Conservation (phyloP, 2,888 invertebrate species). For the Hirudinaria manillensis region DNA sequence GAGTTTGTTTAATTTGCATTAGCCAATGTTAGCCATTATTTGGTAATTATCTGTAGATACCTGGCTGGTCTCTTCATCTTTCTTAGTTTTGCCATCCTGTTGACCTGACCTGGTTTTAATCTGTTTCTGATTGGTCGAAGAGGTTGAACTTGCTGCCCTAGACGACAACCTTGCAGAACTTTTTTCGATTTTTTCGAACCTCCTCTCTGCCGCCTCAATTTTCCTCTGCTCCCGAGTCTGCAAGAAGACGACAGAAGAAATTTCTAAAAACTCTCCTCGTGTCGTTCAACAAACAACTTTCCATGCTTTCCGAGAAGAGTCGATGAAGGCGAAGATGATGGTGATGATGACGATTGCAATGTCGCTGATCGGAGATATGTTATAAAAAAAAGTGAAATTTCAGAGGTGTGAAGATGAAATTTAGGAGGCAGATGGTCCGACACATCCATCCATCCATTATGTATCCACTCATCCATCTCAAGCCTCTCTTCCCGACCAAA, state of each 20-base stretch:
- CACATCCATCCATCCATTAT: too few relatives aligned
- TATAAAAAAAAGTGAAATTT: too few relatives aligned
- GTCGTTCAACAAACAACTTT: too few relatives aligned
- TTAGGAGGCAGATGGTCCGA: too few relatives aligned
- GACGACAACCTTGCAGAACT: background rate
- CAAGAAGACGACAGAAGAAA: background rate
- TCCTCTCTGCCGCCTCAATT: constrained; percentile 35
- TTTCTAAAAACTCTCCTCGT: background rate
- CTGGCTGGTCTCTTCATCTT: background rate
- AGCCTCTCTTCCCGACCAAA: too few relatives aligned
- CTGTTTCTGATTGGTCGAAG: background rate
- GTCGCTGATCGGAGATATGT: constrained; percentile 8
- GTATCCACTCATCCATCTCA: too few relatives aligned
- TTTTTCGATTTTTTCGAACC: constrained; percentile 35
- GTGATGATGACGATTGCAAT: constrained; percentile 24
- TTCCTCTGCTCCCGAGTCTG: constrained; percentile 35
- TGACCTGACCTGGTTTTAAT: background rate
- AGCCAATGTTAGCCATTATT: too few relatives aligned
- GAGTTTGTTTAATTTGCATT: too few relatives aligned
- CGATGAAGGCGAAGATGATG: constrained; percentile 22
- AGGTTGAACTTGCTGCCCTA: background rate
- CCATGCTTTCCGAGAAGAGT: too few relatives aligned
- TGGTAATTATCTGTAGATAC: too few relatives aligned
- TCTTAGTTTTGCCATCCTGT: constrained; percentile 22
- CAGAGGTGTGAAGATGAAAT: too few relatives aligned